These are phyloP conservation scores for Thamnophis sirtalis DNA, from an alignment of 2,113 vertebrate species.

Conservation along the genomic window DNA sequence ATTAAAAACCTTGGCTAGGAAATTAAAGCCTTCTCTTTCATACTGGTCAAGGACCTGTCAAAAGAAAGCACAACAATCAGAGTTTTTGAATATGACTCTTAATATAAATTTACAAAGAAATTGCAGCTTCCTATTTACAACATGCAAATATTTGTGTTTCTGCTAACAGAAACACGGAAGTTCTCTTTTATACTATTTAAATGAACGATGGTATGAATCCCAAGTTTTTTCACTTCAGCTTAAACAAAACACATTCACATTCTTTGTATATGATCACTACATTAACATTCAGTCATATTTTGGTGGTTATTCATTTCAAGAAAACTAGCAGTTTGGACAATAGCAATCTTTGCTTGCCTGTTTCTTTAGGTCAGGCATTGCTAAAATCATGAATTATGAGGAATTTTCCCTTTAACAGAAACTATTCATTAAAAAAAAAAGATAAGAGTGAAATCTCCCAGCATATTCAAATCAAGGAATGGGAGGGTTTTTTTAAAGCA, in stretches of 20 bases:
- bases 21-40: constrained; percentile 88
- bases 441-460: neutral
- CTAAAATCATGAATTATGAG: neutral
- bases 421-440: neutral
- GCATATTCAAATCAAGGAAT: neutral
- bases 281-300: neutral
- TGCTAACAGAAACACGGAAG: neutral
- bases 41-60: constrained; percentile 92
- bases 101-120: neutral
- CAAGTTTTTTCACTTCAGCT: neutral
- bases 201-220: neutral
- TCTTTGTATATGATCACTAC: neutral
- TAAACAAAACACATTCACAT: neutral
- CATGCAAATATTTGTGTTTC: neutral
- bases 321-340: neutral
- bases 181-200: neutral
- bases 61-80: constrained; percentile 15
- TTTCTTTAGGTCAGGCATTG: neutral
- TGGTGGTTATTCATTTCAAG: neutral
- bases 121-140: neutral
- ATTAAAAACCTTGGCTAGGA: constrained; percentile 94
- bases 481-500: constrained; percentile 10
- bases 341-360: neutral
- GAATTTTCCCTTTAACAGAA: neutral
- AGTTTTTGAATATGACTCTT: neutral